Evolutionary conservation across 2,888 invertebrate species (phyloP).

Genomic region (Pandemis corylana): DNA sequence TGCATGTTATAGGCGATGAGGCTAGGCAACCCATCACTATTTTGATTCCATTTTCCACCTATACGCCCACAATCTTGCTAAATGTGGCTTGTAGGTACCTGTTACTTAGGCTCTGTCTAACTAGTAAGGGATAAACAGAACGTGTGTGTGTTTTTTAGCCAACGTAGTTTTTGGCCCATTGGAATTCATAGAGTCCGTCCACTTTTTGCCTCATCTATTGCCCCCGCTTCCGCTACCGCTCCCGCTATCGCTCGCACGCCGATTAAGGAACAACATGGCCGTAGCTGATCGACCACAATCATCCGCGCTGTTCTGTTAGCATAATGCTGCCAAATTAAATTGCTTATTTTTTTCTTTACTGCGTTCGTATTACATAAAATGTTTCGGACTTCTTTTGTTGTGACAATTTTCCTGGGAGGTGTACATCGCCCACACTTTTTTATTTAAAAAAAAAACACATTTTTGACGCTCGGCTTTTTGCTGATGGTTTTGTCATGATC

Average conservation of each 20-base stretch:
- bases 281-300: slow-evolving; percentile 54
- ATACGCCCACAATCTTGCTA: too few species aligned
- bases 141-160: too few species aligned
- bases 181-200: not conserved
- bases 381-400: not conserved
- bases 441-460: too few species aligned
- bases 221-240: slow-evolving; percentile 1
- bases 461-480: too few species aligned
- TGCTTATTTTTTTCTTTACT: slow-evolving; percentile 39
- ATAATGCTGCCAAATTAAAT: slow-evolving; percentile 56
- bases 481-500: too few species aligned
- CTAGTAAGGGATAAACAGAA: too few species aligned
- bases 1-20: too few species aligned
- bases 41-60: too few species aligned
- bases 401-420: not conserved
- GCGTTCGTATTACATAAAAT: slow-evolving; percentile 5
- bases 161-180: too few species aligned
- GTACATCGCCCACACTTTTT: not conserved
- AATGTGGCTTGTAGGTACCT: too few species aligned
- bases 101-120: too few species aligned
- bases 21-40: too few species aligned
- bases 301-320: slow-evolving; percentile 55
- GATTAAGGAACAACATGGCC: slow-evolving; percentile 25
- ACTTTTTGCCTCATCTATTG: not conserved
- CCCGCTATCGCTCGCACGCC: slow-evolving; percentile 32